A percentile compares a stretch with the other conserved stretches of the same genome.
Evolutionary conservation across 2,888 invertebrate genomes (phyloP).

Genomic region (Himalopsyche tibetana): DNA sequence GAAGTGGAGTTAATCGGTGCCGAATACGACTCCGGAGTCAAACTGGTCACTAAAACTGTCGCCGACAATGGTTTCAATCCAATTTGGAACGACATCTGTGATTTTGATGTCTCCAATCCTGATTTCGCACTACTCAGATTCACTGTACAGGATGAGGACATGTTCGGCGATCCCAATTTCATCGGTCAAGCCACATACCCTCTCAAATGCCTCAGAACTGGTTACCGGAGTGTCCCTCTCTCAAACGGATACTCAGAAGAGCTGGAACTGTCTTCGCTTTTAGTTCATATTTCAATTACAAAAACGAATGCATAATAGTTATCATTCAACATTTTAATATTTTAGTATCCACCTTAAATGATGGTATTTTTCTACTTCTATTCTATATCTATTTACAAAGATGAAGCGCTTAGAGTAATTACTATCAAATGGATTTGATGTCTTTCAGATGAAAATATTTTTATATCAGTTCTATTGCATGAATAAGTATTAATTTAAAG

Average conservation of each 20-base stretch:
- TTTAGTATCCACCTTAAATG: not conserved
- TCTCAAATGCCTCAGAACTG: conserved; percentile 86
- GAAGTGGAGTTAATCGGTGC: conserved; percentile 94
- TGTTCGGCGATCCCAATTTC: conserved; percentile 97
- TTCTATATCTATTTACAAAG: not conserved
- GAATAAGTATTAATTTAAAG: not conserved
- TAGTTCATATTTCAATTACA: conserved; percentile 86
- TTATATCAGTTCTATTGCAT: conserved; percentile 9
- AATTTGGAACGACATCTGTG: conserved; percentile 91
- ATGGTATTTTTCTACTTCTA: conserved; percentile 16
- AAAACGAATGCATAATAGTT: conserved; percentile 31
- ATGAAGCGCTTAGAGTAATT: not conserved
- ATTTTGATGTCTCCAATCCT: conserved; percentile 89
- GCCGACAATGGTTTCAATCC: conserved; percentile 97
- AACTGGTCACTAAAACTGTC: conserved; percentile 90
- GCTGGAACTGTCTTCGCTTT: conserved; percentile 91
- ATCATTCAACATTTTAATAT: not conserved
- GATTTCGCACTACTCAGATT: conserved; percentile 91
- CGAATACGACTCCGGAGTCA: conserved; percentile 89
- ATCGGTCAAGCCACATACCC: conserved; percentile 97
- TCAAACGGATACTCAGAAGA: conserved; percentile 95
- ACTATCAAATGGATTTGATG: not conserved
- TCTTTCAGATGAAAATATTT: conserved; percentile 2
- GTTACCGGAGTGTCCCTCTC: conserved; percentile 93
- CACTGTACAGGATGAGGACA: conserved; percentile 95